phyloP scores from a whole-genome alignment of 2,113 vertebrate genomes.

The Piprites chloris region DNA sequence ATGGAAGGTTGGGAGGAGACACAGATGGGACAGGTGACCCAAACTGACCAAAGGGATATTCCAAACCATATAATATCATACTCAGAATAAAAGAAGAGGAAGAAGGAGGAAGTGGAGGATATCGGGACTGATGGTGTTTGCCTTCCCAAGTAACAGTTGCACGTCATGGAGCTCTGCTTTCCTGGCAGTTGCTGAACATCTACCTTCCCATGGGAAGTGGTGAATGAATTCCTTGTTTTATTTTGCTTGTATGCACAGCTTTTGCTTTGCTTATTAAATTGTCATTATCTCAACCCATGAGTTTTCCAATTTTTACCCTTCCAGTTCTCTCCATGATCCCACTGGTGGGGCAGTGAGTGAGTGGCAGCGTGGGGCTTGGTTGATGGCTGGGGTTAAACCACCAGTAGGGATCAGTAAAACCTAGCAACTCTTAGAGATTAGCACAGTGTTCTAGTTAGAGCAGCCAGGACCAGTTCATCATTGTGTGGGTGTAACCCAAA shows the following conservation, averaged over 20 bases:
- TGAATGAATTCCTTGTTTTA: not conserved
- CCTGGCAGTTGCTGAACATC: not conserved
- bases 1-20: accelerated
- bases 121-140: not conserved
- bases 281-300: not conserved
- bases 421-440: conserved; percentile 5
- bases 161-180: not conserved
- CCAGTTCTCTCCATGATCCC: not conserved
- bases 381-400: not conserved
- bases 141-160: not conserved
- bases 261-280: not conserved
- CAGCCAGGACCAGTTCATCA: too few relatives aligned
- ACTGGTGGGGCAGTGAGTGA: accelerated
- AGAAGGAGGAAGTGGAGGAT: not conserved
- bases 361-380: accelerated
- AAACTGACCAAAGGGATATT: too few relatives aligned
- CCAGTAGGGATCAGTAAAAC: not conserved
- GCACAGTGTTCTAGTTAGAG: not conserved
- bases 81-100: not conserved
- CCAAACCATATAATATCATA: not conserved
- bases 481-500: too few relatives aligned
- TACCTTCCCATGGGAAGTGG: not conserved
- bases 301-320: not conserved
- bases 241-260: not conserved
- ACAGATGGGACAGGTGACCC: not conserved